Evolutionary conservation across 2,888 invertebrate genomes (phyloP).

Genomic region (Artemia sinica): DNA sequence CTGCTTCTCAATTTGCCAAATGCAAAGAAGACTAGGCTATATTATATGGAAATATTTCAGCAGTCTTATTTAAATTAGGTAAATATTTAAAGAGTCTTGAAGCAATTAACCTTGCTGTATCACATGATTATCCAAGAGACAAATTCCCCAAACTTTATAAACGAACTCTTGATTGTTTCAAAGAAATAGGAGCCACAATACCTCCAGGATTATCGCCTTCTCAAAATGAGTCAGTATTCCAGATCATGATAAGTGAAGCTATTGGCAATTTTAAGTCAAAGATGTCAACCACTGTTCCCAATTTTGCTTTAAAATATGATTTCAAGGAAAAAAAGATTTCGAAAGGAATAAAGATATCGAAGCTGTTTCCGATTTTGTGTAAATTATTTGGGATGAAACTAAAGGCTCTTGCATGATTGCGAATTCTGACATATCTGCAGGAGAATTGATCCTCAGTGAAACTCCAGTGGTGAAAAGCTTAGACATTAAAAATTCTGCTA

Average conservation of each 20-base stretch:
- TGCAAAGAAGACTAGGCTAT: neutral
- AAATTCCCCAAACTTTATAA: neutral
- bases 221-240: neutral
- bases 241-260: neutral
- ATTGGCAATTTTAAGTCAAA: neutral
- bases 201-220: neutral
- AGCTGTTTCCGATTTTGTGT: neutral
- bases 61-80: neutral
- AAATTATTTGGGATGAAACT: neutral
- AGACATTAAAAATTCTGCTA: neutral
- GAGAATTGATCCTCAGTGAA: constrained; percentile 12
- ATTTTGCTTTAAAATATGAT: constrained; percentile 5
- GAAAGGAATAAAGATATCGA: neutral
- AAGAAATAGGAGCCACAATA: neutral
- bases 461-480: neutral
- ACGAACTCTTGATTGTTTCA: neutral
- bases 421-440: neutral
- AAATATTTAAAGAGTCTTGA: neutral
- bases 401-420: constrained; percentile 5
- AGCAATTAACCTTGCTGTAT: neutral
- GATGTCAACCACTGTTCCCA: neutral
- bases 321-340: neutral
- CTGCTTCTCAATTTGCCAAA: neutral
- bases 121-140: neutral
- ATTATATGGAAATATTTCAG: constrained; percentile 9